Evolutionary conservation across 1,140 invertebrate species (phyloP), one percentile per base, ranked within the genome.

Genomic region (Dufourea novaeangliae): DNA sequence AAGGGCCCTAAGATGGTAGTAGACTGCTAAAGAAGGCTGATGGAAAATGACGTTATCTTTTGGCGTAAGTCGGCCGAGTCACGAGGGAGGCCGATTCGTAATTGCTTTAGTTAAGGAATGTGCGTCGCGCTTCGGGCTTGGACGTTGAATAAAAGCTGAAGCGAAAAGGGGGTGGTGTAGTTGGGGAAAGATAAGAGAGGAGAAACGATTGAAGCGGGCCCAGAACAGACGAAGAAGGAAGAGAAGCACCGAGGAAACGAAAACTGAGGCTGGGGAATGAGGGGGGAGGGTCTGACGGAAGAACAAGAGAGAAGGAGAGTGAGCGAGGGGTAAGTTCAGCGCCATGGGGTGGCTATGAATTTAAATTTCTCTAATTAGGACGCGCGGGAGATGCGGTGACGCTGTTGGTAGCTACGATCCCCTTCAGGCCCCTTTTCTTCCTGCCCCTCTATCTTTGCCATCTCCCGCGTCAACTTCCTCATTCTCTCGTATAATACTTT

Each of bases 311-410:
- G 37, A 59, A 56, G 56, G 59, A 56, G 68, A 78, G 54, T n/a
- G 54, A 67, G 68, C 54, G 69, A 64, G 68, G 82, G 75, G 75
- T 78, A 85, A 79, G 82, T 85, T 85, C 79, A 82, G 66, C 83
- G 81, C 75, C 79, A 79, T 85, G 84, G 83, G 83, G 69, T 83
- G 79, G 83, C 84, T 90, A 92, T 92, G 91, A 91, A 92, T 92
- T 92, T 91, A 92, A 92, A 91, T 92, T 91, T 91, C 88, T 90
- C 89, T 92, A 92, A 91, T 92, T 91, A 91, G 90, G 88, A 90
- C 88, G 87, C 82, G 86, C 83, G 83, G 80, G 88, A 82, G 87
- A 83, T 86, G 83, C 74, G 85, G 84, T 82, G 87, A 88, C 83
- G 89, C 83, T 80, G 85, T 82, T 85, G 86, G 84, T 85, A 85